Percentiles rank a stretch among this genome's conserved stretches.
These are phyloP conservation scores for Lerema accius DNA, from an alignment of 1,140 invertebrate genomes.

Conservation along the genomic window DNA sequence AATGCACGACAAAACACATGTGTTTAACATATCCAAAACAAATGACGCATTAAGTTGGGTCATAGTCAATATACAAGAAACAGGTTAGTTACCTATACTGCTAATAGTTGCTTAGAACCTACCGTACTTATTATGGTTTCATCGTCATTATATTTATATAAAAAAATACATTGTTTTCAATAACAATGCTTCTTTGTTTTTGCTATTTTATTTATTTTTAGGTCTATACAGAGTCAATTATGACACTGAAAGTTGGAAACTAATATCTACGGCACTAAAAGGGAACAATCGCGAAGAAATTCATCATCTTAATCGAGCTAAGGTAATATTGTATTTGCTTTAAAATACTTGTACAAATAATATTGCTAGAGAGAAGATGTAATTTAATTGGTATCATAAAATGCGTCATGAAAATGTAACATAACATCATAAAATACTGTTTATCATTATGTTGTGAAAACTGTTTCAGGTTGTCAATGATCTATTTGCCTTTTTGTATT, in stretches of 20 bases:
- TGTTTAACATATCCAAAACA: conserved; percentile 46
- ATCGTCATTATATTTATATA: too few species aligned
- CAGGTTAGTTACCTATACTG: conserved; percentile 72
- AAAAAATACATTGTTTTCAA: too few species aligned
- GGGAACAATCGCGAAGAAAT: conserved; percentile 82
- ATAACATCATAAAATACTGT: too few species aligned
- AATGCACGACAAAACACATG: conserved; percentile 69
- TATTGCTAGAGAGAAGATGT: too few species aligned
- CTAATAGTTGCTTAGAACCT: not conserved
- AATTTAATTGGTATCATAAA: too few species aligned
- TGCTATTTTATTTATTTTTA: conserved; percentile 43
- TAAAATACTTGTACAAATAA: too few species aligned
- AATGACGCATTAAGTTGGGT: conserved; percentile 83
- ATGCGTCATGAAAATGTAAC: too few species aligned
- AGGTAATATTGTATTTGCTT: conserved; percentile 81
- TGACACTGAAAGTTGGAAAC: conserved; percentile 85
- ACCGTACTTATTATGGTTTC: too few species aligned
- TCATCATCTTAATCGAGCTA: conserved; percentile 89
- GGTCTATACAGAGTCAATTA: conserved; percentile 93
- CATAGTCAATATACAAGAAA: conserved; percentile 84
- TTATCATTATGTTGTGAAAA: too few species aligned
- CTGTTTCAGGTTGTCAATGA: conserved; percentile 88
- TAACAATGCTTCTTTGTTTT: too few species aligned
- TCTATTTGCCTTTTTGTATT: conserved; percentile 85
- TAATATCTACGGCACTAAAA: conserved; percentile 82